Evolutionary conservation across 1,140 invertebrate species (phyloP), one percentile per base, ranked within the genome.

Genomic region (Rhagoletis pomonella): DNA sequence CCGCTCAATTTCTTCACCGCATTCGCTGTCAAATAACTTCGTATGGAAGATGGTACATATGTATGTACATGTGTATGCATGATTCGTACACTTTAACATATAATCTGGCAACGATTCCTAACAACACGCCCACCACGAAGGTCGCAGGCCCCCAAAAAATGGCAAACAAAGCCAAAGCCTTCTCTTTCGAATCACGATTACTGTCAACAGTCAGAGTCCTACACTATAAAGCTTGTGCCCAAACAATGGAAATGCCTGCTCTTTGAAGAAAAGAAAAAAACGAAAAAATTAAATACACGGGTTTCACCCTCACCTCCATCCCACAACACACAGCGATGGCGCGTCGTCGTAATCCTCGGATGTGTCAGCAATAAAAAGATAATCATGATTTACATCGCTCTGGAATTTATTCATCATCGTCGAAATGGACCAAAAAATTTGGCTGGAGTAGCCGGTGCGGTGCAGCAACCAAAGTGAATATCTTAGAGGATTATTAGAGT

Each of bases 321-420:
- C 50, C 10, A 47, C 19, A 47, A 29, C 19, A 17, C 77, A 7
- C 59, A 19, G n/a, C 58, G 29, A 47, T 5, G 3, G 47, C 17
- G 58, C 55, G 60, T 39, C 60, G 86, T n/a, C 44, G 86, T 69
- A 69, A 86, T 86, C 64, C 64, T 64, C 60, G 60, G 60, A 86
- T 86, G 60, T 86, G 86, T 86, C 86, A 86, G 86, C 86, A 86
- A 69, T 86, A 86, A 86, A 86, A 69, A 86, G 86, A 86, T 86
- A 86, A 86, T 86, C 86, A 86, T 86, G 86, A 86, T 86, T 86
- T 86, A 86, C 86, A 86, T 86, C 86, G 86, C 62, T 86, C 86
- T 42, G 86, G 86, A 86, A 86, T 86, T 69, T 86, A 44, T 86
- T 69, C 86, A 86, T 86, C 86, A 86, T 55, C 44, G 39, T 3